A percentile compares a stretch with the other conserved stretches of the same genome.
Evolutionary conservation across 2,888 invertebrate species (phyloP).

Genomic region (Neocrepidodera transversa): DNA sequence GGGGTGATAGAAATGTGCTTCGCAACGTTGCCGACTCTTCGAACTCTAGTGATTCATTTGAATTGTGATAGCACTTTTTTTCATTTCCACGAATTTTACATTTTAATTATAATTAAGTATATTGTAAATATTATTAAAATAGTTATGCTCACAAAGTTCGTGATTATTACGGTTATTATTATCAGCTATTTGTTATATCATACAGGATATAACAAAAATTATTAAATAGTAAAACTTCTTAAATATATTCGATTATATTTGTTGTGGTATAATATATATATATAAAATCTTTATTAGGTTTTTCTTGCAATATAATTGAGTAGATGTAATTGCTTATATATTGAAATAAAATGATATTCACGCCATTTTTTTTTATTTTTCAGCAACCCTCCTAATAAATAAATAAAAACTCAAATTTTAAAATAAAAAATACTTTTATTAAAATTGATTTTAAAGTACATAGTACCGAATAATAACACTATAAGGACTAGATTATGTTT

Average conservation of each 20-base stretch:
- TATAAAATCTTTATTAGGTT: constrained; percentile 41
- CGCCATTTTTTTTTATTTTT: constrained; percentile 40
- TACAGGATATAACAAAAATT: background rate
- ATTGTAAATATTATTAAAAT: constrained; percentile 47
- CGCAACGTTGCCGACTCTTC: constrained; percentile 26
- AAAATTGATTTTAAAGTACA: constrained; percentile 43
- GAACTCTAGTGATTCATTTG: constrained; percentile 37
- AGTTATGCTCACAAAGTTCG: constrained; percentile 52
- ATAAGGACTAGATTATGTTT: constrained; percentile 47
- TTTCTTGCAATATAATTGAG: constrained; percentile 49
- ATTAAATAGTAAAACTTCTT: constrained; percentile 3
- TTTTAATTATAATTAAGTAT: constrained; percentile 36
- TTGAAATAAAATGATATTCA: constrained; percentile 42
- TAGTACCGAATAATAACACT: constrained; percentile 42
- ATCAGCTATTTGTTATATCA: too few relatives aligned
- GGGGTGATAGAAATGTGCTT: too few relatives aligned
- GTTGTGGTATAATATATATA: constrained; percentile 38
- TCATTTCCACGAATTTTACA: constrained; percentile 35
- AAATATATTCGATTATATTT: constrained; percentile 30
- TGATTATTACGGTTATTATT: constrained; percentile 38
- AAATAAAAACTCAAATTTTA: too few relatives aligned
- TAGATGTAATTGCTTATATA: constrained; percentile 43
- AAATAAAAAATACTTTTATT: too few relatives aligned
- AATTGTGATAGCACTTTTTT: constrained; percentile 41
- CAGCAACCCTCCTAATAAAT: too few relatives aligned